Evolutionary conservation across 2,797 vertebrate genomes (phyloP).

Genomic region (Diglossa cyanea): DNA sequence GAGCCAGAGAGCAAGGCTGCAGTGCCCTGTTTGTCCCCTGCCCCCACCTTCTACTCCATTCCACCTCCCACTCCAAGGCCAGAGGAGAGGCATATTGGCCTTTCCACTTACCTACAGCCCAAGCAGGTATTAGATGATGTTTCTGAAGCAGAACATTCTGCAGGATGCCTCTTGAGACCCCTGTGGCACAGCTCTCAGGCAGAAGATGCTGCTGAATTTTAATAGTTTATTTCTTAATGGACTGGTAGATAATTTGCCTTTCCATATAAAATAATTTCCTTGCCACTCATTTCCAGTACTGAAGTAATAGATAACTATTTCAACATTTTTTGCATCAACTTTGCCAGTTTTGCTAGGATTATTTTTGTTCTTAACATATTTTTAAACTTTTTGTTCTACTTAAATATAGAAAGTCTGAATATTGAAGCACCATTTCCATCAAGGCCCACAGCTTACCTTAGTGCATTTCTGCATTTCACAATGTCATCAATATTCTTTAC

Average conservation of each 20-base stretch:
- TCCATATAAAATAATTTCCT: not conserved
- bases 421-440: not conserved
- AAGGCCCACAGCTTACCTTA: not conserved
- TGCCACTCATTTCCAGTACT: not conserved
- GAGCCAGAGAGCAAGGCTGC: not conserved
- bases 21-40: not conserved
- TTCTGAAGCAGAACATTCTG: not conserved
- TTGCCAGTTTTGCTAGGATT: not conserved
- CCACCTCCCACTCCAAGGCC: not conserved
- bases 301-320: not conserved
- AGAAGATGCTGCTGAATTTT: not conserved
- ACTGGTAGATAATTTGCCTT: not conserved
- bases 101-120: not conserved
- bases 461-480: not conserved
- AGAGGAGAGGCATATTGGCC: not conserved
- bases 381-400: not conserved
- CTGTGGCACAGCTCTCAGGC: not conserved
- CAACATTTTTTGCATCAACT: not conserved
- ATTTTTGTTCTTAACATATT: not conserved
- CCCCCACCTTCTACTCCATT: not conserved
- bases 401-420: not conserved
- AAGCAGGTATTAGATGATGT: accelerated
- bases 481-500: not conserved
- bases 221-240: not conserved
- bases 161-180: not conserved